Evolutionary conservation across 2,797 vertebrate genomes (phyloP), one percentile per base, ranked within the genome.

Genomic region (Hoplostethus mediterraneus): DNA sequence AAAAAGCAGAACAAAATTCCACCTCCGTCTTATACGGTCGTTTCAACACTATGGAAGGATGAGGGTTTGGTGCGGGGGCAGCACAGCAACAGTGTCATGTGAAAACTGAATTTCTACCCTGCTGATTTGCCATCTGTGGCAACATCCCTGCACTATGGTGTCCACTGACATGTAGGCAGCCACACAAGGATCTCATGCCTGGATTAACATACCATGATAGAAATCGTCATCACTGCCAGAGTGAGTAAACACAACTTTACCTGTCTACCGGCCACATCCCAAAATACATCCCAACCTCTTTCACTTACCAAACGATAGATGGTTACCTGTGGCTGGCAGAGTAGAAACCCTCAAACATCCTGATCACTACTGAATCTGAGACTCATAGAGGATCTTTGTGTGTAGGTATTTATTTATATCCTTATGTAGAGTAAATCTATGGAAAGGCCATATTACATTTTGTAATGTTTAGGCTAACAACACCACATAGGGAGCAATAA

Each of bases 41-140:
- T 63, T 73, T 63, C 56, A 75, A 75, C 80, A 70, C 56, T 8
- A 48, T 21, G 60, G 44, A 74, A 78, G 65, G 63, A 64, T 44
- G 77, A 51, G 68, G 76, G 85, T 71, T 84, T 85, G 73, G 70
- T 88, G 85, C 69, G 87, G 81, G 81, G 90, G 90, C 77, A 63
- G 78, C 44, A 5, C 44, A 5, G 75, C 73, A 62, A 83, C 88
- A 61, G 63, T 71, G 83, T 72, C 51, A 73, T 79, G 75, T 61
- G 61, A 75, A 77, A 73, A 16, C 49, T 75, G 83, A 77, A 78
- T 85, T 78, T 78, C 45, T 66, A 70, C 58, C 91, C 86, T 80
- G 87, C 89, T 89, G 90, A 78, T 79, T 68, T 45, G 66, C 92
- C 91, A 92, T 92, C 91, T 93, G 92, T 70, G 71, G 84, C 48